These are phyloP conservation scores for Tupiocoris notatus DNA, from an alignment of 2,888 invertebrate genomes.

Conservation along the genomic window DNA sequence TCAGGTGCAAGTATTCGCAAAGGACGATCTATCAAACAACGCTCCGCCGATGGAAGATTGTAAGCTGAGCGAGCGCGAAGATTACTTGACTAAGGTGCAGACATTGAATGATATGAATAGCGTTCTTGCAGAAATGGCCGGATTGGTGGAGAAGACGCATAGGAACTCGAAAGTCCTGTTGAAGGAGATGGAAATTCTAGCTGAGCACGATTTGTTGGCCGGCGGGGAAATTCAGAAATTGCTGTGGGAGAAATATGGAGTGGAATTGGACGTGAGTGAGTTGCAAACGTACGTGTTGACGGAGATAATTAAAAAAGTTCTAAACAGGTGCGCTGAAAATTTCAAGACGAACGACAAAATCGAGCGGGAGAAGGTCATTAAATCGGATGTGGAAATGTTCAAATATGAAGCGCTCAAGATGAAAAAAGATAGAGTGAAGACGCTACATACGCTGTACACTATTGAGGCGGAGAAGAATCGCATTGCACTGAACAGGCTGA, in stretches of 20 bases:
- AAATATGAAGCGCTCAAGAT: neutral
- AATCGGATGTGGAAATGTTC: neutral
- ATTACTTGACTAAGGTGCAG: neutral
- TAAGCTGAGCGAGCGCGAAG: constrained; percentile 13
- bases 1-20: constrained; percentile 14
- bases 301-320: neutral
- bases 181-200: constrained; percentile 8
- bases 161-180: neutral
- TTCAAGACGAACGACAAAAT: neutral
- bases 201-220: neutral
- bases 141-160: neutral
- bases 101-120: constrained; percentile 1
- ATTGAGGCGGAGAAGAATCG: constrained; percentile 25
- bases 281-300: constrained; percentile 10
- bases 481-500: constrained; percentile 3
- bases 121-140: neutral
- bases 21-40: constrained; percentile 7
- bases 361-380: neutral
- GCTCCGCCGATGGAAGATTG: constrained; percentile 16
- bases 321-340: neutral
- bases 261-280: neutral
- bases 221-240: neutral
- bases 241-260: constrained; percentile 3
- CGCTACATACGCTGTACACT: constrained; percentile 29
- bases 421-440: constrained; percentile 14